A percentile compares a stretch with the other conserved stretches of the same genome.
These are phyloP conservation scores for Pteropus rufus DNA, from an alignment of 2,797 vertebrate species.

Conservation along the genomic window DNA sequence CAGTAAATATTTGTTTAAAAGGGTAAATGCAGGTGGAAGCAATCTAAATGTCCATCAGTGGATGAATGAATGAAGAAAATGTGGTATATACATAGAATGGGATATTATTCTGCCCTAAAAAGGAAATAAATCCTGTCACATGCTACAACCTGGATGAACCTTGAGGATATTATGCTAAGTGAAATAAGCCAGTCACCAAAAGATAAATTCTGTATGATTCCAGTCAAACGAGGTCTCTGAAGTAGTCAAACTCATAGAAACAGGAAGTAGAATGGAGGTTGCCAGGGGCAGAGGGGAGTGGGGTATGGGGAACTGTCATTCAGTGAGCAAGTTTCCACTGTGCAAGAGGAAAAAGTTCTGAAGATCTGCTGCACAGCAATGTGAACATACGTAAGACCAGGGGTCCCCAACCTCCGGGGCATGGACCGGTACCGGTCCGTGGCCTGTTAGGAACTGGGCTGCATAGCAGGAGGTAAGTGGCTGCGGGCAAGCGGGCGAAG, in stretches of 20 bases:
- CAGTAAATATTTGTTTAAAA: not conserved
- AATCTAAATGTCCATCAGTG: too few relatives aligned
- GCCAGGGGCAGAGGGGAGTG: rapidly evolving
- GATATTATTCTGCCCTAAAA: not conserved
- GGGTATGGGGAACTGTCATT: not conserved
- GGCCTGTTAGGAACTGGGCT: too few relatives aligned
- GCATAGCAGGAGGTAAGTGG: too few relatives aligned
- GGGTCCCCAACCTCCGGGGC: too few relatives aligned
- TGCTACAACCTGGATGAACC: not conserved
- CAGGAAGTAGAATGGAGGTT: not conserved
- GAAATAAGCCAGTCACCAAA: not conserved
- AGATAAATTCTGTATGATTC: rapidly evolving
- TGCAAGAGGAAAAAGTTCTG: not conserved
- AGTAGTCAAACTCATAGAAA: not conserved
- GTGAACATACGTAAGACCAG: too few relatives aligned
- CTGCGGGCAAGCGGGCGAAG: too few relatives aligned
- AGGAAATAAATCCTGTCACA: not conserved
- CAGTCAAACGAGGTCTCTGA: rapidly evolving
- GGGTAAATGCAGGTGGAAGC: not conserved
- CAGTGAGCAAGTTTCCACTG: not conserved
- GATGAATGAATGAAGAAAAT: not conserved
- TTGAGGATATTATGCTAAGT: not conserved
- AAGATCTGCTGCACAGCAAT: not conserved
- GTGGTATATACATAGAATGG: rapidly evolving
- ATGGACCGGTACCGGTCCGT: too few relatives aligned